These are phyloP conservation scores for Brachionus paranguensis DNA, from an alignment of 1,140 invertebrate species.

Conservation along the genomic window DNA sequence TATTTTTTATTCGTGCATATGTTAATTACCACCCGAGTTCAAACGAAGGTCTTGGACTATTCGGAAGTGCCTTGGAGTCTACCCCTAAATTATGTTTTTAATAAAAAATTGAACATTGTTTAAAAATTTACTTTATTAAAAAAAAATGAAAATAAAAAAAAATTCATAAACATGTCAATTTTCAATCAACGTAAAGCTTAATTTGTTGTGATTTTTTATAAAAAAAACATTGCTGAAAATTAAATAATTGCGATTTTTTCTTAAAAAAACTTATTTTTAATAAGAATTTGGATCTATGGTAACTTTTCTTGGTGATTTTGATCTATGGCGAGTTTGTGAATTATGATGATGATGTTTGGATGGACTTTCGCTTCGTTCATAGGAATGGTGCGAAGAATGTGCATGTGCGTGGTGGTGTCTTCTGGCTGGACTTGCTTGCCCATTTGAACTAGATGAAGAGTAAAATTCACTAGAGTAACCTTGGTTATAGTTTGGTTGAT, in stretches of 20 bases:
- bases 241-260: not conserved
- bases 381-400: conserved; percentile 9
- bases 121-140: not conserved
- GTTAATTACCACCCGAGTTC: too few relatives aligned
- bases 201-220: not conserved
- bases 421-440: conserved; percentile 13
- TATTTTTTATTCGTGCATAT: too few relatives aligned
- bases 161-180: not conserved
- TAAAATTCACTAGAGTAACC: not conserved
- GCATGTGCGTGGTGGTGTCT: conserved; percentile 11
- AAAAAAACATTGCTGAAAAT: not conserved
- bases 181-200: not conserved
- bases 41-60: too few relatives aligned
- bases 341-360: conserved; percentile 12
- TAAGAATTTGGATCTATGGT: conserved; percentile 38
- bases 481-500: not conserved
- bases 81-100: too few relatives aligned
- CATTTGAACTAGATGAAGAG: conserved; percentile 26
- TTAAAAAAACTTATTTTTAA: conserved; percentile 1
- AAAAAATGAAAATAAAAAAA: not conserved
- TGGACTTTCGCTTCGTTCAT: not conserved
- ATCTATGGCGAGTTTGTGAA: conserved; percentile 13
- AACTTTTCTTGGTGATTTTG: conserved; percentile 39
- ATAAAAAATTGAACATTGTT: too few relatives aligned
- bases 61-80: too few relatives aligned